Evolutionary conservation across 2,113 vertebrate species (phyloP).

Genomic region (Daphoenositta chrysoptera): DNA sequence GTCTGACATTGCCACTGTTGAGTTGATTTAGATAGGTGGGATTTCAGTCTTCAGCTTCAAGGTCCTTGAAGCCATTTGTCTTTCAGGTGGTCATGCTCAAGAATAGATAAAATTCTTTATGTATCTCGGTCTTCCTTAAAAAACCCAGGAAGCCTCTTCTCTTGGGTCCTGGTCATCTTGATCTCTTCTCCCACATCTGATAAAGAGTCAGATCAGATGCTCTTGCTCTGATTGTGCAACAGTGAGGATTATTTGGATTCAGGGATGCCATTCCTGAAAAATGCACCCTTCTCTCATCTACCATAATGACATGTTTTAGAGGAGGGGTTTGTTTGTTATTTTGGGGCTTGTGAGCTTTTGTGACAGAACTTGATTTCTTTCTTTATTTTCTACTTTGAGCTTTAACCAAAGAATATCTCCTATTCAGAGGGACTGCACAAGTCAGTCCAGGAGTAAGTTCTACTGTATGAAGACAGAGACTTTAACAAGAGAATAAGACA

Average conservation of each 20-base stretch:
- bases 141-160: neutral
- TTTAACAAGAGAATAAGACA: too few species aligned
- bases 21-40: neutral
- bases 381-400: neutral
- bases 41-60: neutral
- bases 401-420: neutral
- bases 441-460: neutral
- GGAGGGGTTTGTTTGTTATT: neutral
- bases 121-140: neutral
- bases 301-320: neutral
- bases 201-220: neutral
- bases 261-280: neutral
- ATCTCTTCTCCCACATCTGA: neutral
- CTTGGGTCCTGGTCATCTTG: neutral
- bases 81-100: neutral
- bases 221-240: neutral
- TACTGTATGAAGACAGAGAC: neutral
- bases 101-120: neutral
- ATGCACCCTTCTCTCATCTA: neutral
- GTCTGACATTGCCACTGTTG: neutral
- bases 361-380: neutral
- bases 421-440: neutral
- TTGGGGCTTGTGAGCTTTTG: neutral
- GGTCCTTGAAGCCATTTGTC: neutral
- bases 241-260: neutral